Conservation (phyloP, 2,797 vertebrate genomes). For the Schizopygopsis malacanthus region DNA sequence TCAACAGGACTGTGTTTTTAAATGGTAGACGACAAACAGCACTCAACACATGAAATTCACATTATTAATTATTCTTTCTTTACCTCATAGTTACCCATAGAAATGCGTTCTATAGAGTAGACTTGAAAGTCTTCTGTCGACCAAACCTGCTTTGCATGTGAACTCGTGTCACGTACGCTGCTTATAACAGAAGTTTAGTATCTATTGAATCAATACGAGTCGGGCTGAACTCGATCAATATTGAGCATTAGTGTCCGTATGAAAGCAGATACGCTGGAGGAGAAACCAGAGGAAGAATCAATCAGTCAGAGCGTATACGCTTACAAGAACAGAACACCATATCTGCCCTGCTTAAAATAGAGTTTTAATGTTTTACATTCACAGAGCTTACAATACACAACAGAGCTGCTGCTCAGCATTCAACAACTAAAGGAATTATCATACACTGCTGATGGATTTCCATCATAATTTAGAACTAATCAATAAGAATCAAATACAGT, state of each 20-base stretch:
- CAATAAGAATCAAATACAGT: not conserved
- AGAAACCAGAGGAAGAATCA: conserved; percentile 59
- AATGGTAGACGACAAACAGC: not conserved
- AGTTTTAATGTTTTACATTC: not conserved
- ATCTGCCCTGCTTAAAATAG: not conserved
- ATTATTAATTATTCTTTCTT: not conserved
- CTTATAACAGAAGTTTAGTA: not conserved
- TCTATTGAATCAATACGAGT: conserved; percentile 34
- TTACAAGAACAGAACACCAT: not conserved
- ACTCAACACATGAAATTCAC: not conserved
- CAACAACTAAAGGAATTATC: not conserved
- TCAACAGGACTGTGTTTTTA: not conserved
- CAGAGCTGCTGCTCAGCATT: not conserved
- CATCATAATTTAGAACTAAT: not conserved
- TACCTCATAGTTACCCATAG: not conserved
- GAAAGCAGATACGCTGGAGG: conserved; percentile 58
- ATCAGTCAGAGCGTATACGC: not conserved
- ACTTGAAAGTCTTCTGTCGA: not conserved
- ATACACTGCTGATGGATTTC: too few relatives aligned
- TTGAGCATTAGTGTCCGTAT: conserved; percentile 13
- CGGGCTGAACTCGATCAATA: conserved; percentile 56
- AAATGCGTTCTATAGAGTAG: not conserved
- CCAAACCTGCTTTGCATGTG: not conserved
- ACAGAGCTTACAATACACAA: too few relatives aligned
- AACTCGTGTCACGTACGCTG: not conserved